Conservation (phyloP, 2,888 invertebrate species). For the Cerastis leucographa region DNA sequence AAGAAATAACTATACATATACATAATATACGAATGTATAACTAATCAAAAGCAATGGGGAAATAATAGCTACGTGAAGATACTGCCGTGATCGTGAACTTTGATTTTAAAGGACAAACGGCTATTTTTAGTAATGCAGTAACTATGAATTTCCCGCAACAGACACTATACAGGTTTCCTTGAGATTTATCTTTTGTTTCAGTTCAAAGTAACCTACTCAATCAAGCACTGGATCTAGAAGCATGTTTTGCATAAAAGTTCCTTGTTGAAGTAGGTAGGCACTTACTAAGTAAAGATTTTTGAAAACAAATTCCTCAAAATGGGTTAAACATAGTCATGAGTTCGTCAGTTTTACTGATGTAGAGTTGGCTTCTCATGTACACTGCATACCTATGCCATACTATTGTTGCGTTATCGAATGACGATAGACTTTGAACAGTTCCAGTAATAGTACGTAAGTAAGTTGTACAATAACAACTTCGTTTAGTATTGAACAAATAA, state of each 20-base stretch:
- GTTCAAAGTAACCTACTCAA: background rate
- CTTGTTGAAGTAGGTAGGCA: background rate
- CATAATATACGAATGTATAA: too few species aligned
- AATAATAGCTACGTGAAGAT: background rate
- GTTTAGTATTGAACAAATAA: conserved; percentile 49
- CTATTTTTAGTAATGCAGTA: background rate
- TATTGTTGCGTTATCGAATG: background rate
- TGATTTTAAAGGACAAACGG: background rate
- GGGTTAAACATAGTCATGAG: background rate
- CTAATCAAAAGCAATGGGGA: background rate
- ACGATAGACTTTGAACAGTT: conserved; percentile 3
- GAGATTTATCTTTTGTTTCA: background rate
- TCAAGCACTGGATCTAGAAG: background rate
- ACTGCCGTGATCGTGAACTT: background rate
- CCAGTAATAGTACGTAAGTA: background rate
- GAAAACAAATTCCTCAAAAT: background rate
- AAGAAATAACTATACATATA: too few species aligned
- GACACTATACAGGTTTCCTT: background rate
- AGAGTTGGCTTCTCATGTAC: background rate
- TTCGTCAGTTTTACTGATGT: background rate
- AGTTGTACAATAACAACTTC: conserved; percentile 18
- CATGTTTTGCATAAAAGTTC: background rate
- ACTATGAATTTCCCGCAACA: background rate
- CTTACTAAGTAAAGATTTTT: background rate
- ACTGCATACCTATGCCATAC: background rate